These are phyloP conservation scores for Dromiciops gliroides DNA, from an alignment of 2,113 vertebrate genomes.

Conservation along the genomic window DNA sequence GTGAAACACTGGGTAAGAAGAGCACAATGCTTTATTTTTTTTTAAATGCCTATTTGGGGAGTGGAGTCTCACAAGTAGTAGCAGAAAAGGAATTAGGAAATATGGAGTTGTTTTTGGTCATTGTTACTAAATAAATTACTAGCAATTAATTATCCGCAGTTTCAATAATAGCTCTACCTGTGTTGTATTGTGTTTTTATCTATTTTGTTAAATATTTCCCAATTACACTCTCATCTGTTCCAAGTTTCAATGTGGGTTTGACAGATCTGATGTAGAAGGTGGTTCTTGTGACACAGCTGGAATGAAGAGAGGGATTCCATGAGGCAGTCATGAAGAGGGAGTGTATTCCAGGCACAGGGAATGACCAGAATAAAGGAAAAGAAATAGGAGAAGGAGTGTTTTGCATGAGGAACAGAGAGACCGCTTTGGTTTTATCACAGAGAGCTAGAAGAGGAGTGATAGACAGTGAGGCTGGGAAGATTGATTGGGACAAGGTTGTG, in stretches of 20 bases:
- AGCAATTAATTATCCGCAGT: background rate
- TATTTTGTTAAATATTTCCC: background rate
- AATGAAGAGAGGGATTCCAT: background rate
- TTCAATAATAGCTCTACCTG: background rate
- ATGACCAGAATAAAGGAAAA: background rate
- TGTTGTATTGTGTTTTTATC: background rate
- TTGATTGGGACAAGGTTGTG: background rate
- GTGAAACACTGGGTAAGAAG: background rate
- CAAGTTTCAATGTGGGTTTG: background rate
- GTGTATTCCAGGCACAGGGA: background rate
- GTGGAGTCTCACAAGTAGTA: background rate
- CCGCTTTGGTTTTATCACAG: background rate
- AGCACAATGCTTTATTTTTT: slow-evolving; percentile 2
- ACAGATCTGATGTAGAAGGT: background rate
- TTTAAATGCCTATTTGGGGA: background rate
- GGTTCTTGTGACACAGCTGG: background rate
- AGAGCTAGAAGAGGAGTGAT: background rate
- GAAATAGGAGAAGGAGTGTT: background rate
- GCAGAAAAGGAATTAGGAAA: background rate
- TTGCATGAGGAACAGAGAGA: background rate
- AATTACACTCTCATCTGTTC: background rate
- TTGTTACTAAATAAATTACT: background rate
- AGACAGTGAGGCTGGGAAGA: background rate
- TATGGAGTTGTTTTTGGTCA: background rate
- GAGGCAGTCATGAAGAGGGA: background rate